Evolutionary conservation across 2,888 invertebrate genomes (phyloP), one percentile per base, ranked within the genome.

Genomic region (Catocala nupta): DNA sequence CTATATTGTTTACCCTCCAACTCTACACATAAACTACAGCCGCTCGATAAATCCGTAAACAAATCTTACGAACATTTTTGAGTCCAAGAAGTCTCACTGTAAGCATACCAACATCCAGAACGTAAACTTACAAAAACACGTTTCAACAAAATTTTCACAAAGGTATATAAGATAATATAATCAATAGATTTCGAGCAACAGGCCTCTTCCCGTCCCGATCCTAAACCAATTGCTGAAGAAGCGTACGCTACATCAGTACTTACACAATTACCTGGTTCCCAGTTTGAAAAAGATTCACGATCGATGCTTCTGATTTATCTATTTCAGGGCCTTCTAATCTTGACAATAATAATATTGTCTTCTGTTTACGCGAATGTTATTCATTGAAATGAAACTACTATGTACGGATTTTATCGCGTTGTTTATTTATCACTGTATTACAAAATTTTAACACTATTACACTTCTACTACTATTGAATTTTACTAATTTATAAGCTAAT

Each of bases 131-230:
- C 47, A 8, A 56, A 56, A 42, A 25, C 48, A 9, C 12, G 39
- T 16, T 56, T 56, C 42, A 56, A 49, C 47, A 49, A 49, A 49
- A 56, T 49, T 49, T 49, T 56, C 1, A 11, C 56, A 7, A 36
- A 42, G 4, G 56, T 49, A 16, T 56, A 49, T 12, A 34, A 47
- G 13, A 48, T 36, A 34, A 51, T 12, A 51, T 51, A 12, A 11
- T 8, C 8, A 51, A 51, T 12, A 39, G 51, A 12, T 51, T 51
- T 12, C 11, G 12, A 12, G 51, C 51, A 5, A 51, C 51, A 7
- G 51, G 51, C 5, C 39, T 51, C 5, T 49, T 16, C 25, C 48
- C 55, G 7, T 56, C 5, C 5, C 9, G 25, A 56, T 25, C 55
- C 49, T 5, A 13, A 47, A 39, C 48, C 42, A 8, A 56, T 56